Conservation (phyloP, 2,797 vertebrate genomes). For the Macroramphosus scolopax region DNA sequence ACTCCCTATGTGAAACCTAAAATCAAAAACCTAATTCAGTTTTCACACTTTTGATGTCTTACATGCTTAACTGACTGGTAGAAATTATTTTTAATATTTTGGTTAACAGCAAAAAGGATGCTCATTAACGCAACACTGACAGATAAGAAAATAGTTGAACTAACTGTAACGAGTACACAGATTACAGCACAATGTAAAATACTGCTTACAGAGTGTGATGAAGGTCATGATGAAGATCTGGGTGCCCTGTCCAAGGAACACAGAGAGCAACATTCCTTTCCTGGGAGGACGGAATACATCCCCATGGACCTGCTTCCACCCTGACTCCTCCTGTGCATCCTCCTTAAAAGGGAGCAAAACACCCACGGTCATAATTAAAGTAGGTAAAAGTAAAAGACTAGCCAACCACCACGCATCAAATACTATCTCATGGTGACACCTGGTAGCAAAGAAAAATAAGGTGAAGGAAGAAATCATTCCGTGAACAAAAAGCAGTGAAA, state of each 20-base stretch:
- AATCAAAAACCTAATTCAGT: no score
- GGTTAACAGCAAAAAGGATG: no score
- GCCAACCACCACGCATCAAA: slow-evolving; percentile 52
- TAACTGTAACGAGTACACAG: no score
- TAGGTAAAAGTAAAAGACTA: slow-evolving; percentile 1
- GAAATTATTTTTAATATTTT: no score
- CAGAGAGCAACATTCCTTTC: slow-evolving; percentile 88
- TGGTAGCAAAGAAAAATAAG: slow-evolving; percentile 30
- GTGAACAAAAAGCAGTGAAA: slow-evolving; percentile 45
- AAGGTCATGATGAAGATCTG: slow-evolving; percentile 94
- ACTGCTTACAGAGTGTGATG: slow-evolving; percentile 88
- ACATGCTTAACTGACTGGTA: no score
- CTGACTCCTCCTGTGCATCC: slow-evolving; percentile 88
- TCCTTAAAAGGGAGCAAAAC: slow-evolving; percentile 66
- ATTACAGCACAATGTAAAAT: not conserved
- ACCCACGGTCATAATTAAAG: slow-evolving; percentile 6
- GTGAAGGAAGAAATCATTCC: slow-evolving; percentile 5
- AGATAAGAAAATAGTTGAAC: no score
- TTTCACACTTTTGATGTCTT: no score
- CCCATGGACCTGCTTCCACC: slow-evolving; percentile 90
- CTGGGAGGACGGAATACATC: slow-evolving; percentile 88
- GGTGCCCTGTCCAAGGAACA: slow-evolving; percentile 90
- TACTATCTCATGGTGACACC: slow-evolving; percentile 15
- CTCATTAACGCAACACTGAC: no score
- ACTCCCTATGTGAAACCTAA: no score